phyloP scores from a whole-genome alignment of 2,113 vertebrate species.

The Chauna torquata region DNA sequence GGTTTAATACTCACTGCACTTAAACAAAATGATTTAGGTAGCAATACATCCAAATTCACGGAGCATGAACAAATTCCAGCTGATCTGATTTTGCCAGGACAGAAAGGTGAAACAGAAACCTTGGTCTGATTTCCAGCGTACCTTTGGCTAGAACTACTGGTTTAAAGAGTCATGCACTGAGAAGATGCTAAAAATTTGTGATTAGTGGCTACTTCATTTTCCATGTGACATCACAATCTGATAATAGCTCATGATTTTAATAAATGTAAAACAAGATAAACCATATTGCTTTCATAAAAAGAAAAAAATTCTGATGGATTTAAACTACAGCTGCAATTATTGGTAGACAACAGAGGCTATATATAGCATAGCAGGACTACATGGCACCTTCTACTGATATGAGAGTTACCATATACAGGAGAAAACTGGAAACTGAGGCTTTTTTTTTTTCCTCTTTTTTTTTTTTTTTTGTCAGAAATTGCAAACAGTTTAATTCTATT shows the following conservation, averaged over 20 bases:
- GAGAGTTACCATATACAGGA: neutral
- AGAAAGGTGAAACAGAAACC: constrained; percentile 7
- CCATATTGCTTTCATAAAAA: neutral
- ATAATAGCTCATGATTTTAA: neutral
- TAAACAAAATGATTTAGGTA: neutral
- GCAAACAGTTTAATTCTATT: neutral
- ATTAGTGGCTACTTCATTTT: neutral
- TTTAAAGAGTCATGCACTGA: neutral
- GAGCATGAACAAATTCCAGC: neutral
- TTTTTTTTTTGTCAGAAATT: constrained; percentile 13
- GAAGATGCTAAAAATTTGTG: neutral
- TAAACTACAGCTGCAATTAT: neutral
- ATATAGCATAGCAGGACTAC: neutral
- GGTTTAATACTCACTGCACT: neutral
- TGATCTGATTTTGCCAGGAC: neutral
- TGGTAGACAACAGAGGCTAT: neutral
- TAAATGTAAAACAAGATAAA: neutral
- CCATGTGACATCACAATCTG: neutral
- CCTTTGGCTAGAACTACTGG: neutral
- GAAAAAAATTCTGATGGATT: neutral
- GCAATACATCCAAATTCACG: neutral
- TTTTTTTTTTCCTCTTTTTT: neutral
- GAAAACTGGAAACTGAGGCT: neutral
- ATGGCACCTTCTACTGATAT: neutral
- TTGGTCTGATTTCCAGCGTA: neutral